Base-by-base conservation (phyloP, 2,797 vertebrate genomes). In the Cyclura pinguis region DNA sequence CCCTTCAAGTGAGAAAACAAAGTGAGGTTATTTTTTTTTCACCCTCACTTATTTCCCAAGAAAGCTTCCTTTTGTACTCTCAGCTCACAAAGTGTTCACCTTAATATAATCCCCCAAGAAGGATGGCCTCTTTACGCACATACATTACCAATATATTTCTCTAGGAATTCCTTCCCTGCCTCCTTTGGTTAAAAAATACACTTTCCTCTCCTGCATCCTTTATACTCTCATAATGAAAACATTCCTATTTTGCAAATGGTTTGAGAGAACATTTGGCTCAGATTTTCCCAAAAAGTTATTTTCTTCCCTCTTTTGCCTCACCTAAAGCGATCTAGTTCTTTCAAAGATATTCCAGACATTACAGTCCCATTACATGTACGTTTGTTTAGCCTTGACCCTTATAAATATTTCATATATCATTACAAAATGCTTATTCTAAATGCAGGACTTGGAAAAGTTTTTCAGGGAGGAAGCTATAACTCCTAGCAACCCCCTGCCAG, bases 191-290 rank as follows among this genome's bases (percentile, higher is more conserved):
- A 22, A 50, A 50, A 55, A 80, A 42, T 86, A 38, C 9, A 2
- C 27, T 35, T 59, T 78, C 86, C 88, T 85, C 62, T 6, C 57
- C 84, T 89, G 83, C 20, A 6, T 32, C 67, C 84, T 94, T 94
- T 89, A 91, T 35, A 93, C 80, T 1, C 85, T 80, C 83, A 55
- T 77, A 87, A 92, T 67, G 88, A 92, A 94, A 90, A 69, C 50
- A 86, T 77, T 78, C 7, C 62, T 12, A n/a, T 52, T 62, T 91
- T 90, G 85, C 91, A 93, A 85, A 94, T 64, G 87, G 62, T 42
- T 74, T 42, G 0, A 88, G 87, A 78, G 64, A 1, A 0, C n/a
- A 76, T 86, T 89, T 76, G 84, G 92, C 92, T 94, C 90, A 86
- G 80, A 8, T 52, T 29, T 89, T 78, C 83, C 20, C 12, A 8